Evolutionary conservation across 2,797 vertebrate species (phyloP).

Genomic region (Molossus molossus): DNA sequence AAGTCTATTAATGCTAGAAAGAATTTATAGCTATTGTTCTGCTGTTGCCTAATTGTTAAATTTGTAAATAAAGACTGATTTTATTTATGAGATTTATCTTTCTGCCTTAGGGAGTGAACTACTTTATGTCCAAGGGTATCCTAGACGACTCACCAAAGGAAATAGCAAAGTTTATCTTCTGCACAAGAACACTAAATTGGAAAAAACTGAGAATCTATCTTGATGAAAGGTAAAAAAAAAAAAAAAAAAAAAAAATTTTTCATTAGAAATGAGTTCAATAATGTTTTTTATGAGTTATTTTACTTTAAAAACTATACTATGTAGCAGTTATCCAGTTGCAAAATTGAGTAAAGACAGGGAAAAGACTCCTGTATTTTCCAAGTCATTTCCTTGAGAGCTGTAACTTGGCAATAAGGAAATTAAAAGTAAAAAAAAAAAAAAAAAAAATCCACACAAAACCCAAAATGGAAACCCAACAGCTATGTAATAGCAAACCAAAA

Average conservation of each 20-base stretch:
- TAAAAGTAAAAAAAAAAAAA: constrained; percentile 6
- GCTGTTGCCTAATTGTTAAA: constrained; percentile 72
- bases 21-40: constrained; percentile 76
- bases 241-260: constrained; percentile 52
- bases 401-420: constrained; percentile 7
- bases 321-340: background rate
- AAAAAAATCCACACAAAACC: background rate
- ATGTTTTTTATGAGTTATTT: constrained; percentile 65
- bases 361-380: background rate
- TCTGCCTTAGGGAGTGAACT: constrained; percentile 95
- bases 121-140: constrained; percentile 98
- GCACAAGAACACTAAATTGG: constrained; percentile 98
- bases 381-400: background rate
- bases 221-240: constrained; percentile 94
- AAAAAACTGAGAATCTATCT: constrained; percentile 99
- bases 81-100: constrained; percentile 85
- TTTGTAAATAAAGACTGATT: constrained; percentile 74
- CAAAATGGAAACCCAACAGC: background rate
- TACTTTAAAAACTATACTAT: constrained; percentile 41
- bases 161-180: constrained; percentile 99
- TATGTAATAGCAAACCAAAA: background rate
- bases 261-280: constrained; percentile 57
- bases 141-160: constrained; percentile 96
- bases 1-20: constrained; percentile 77
- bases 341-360: constrained; percentile 44